These are phyloP conservation scores for Heteropelma amictum DNA, from an alignment of 2,888 invertebrate genomes.

Conservation along the genomic window DNA sequence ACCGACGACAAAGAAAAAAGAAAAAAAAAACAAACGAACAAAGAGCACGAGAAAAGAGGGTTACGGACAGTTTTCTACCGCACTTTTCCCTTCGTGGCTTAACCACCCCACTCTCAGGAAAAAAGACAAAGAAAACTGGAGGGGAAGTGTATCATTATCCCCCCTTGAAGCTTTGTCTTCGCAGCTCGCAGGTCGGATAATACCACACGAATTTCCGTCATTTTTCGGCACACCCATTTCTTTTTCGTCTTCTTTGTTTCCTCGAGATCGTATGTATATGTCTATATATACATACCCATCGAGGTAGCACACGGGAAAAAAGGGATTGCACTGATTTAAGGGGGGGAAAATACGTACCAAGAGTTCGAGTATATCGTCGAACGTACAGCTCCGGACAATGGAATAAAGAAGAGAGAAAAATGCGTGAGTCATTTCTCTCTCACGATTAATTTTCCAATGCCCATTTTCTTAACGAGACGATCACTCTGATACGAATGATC, in stretches of 20 bases:
- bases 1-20: not conserved
- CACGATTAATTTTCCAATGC: constrained; percentile 14
- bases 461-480: constrained; percentile 27
- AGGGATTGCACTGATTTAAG: constrained; percentile 12
- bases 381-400: not conserved
- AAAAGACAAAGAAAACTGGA: not conserved
- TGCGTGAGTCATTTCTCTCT: constrained; percentile 10
- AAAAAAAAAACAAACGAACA: not conserved
- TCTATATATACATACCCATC: too few relatives aligned
- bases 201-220: constrained; percentile 28
- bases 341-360: constrained; percentile 3
- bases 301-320: constrained; percentile 20
- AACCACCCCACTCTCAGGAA: not conserved
- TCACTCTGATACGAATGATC: constrained; percentile 29
- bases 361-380: constrained; percentile 16
- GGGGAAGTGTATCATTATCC: constrained; percentile 5
- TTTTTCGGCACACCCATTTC: constrained; percentile 1
- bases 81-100: not conserved
- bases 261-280: constrained; percentile 36
- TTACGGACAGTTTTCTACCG: too few relatives aligned
- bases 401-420: constrained; percentile 29
- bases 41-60: too few relatives aligned
- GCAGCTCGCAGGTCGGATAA: constrained; percentile 16
- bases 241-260: constrained; percentile 43
- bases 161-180: constrained; percentile 22